Conservation (phyloP, 2,888 invertebrate species). For the Dione juno region DNA sequence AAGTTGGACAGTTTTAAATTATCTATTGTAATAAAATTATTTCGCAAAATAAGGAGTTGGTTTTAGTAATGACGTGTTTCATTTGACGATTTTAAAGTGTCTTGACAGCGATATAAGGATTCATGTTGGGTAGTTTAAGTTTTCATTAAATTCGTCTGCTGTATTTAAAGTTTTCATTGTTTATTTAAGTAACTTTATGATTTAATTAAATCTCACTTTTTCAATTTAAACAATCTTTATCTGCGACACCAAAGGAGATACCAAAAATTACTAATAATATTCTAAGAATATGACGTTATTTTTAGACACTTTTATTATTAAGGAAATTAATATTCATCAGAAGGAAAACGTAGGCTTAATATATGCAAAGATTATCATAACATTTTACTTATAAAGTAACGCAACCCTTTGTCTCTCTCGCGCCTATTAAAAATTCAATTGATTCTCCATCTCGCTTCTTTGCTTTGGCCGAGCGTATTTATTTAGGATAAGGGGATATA, state of each 20-base stretch:
- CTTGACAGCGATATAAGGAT: conserved; percentile 15
- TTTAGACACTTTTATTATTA: not conserved
- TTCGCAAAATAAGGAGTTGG: conserved; percentile 82
- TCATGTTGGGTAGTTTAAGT: not conserved
- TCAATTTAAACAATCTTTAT: not conserved
- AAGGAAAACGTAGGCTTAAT: conserved; percentile 37
- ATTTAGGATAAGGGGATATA: conserved; percentile 37
- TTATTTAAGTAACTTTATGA: not conserved
- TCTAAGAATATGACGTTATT: not conserved
- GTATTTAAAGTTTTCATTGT: not conserved
- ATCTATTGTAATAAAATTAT: conserved; percentile 84
- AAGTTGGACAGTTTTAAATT: conserved; percentile 82
- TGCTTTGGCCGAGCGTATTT: conserved; percentile 43
- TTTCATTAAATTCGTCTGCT: not conserved
- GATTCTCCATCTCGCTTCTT: conserved; percentile 64
- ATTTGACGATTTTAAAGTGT: conserved; percentile 67
- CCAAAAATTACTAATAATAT: not conserved
- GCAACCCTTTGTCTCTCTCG: conserved; percentile 55
- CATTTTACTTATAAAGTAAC: conserved; percentile 47
- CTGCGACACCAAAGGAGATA: not conserved
- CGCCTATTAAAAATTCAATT: conserved; percentile 54
- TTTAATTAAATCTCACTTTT: not conserved
- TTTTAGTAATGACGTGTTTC: conserved; percentile 81
- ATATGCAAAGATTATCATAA: conserved; percentile 44
- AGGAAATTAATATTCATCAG: conserved; percentile 36